These are phyloP conservation scores for Catharus ustulatus DNA, from an alignment of 2,797 vertebrate genomes.

Conservation along the genomic window DNA sequence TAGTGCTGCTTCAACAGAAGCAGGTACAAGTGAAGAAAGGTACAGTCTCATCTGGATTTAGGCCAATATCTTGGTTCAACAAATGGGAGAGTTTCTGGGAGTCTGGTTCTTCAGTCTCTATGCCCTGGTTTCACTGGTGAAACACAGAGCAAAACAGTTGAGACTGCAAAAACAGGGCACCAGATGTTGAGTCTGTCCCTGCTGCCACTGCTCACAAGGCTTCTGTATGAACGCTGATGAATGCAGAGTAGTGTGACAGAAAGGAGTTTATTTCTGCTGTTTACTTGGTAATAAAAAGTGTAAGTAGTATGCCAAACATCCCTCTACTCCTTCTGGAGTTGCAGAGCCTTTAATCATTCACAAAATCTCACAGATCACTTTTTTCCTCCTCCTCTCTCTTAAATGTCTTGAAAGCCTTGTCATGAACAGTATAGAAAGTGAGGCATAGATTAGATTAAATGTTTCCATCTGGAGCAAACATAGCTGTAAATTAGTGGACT, in stretches of 20 bases:
- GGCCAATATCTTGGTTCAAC: not conserved
- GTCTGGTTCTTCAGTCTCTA: not conserved
- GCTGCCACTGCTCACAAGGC: not conserved
- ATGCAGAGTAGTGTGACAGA: not conserved
- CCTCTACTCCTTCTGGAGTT: slow-evolving; percentile 20
- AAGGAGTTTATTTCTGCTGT: slow-evolving; percentile 3
- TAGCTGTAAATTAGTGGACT: not conserved
- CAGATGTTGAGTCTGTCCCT: not conserved
- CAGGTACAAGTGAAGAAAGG: not conserved
- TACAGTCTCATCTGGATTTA: not conserved
- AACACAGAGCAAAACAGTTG: not conserved
- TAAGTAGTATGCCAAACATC: not conserved
- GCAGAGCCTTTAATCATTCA: not conserved
- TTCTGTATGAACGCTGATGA: rapidly evolving
- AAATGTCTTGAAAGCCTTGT: slow-evolving; percentile 37
- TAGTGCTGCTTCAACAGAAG: not conserved
- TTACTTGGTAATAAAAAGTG: not conserved
- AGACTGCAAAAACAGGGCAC: not conserved
- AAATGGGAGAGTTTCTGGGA: not conserved
- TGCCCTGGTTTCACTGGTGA: not conserved
- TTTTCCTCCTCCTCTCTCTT: not conserved
- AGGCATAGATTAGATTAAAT: slow-evolving; percentile 47
- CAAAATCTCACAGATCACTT: not conserved
- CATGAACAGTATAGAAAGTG: slow-evolving; percentile 24
- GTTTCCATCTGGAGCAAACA: slow-evolving; percentile 49